A percentile compares a stretch with the other conserved stretches of the same genome.
phyloP scores from a whole-genome alignment of 2,888 invertebrate genomes.

The Tryphoninae sp. region DNA sequence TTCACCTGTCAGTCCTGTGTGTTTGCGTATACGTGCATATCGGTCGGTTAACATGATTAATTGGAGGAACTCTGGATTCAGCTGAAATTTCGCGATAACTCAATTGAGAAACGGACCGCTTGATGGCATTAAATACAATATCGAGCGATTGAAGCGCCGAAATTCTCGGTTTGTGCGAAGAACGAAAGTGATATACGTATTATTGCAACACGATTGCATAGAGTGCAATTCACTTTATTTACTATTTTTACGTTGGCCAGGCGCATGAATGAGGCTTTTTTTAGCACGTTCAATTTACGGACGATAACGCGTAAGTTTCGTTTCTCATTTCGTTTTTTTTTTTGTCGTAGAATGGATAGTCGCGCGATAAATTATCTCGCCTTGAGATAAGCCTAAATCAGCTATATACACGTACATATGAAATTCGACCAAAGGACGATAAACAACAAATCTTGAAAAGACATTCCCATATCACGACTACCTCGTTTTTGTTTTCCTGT shows the following conservation, averaged over 20 bases:
- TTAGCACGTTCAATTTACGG: not conserved
- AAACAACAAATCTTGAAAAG: not conserved
- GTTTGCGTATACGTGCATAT: not conserved
- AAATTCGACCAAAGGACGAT: not conserved
- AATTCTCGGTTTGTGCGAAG: not conserved
- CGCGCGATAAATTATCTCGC: not conserved
- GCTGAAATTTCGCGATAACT: conserved; percentile 36
- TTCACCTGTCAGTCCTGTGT: conserved; percentile 50
- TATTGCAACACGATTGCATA: conserved; percentile 13
- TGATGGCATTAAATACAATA: not conserved
- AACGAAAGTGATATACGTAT: not conserved
- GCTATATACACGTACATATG: not conserved
- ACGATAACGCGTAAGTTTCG: not conserved
- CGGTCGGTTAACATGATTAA: conserved; percentile 49
- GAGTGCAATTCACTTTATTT: conserved; percentile 27
- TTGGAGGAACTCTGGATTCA: conserved; percentile 44
- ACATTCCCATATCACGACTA: conserved; percentile 4
- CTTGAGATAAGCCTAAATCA: not conserved
- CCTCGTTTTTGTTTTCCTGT: conserved; percentile 1
- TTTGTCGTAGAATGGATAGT: not conserved
- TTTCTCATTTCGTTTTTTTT: not conserved
- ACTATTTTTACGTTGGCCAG: not conserved
- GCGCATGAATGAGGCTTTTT: conserved; percentile 23
- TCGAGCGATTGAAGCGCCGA: not conserved
- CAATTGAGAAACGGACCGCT: not conserved